Conservation (phyloP, 1,140 invertebrate genomes). For the Stratiolaelaps scimitus region DNA sequence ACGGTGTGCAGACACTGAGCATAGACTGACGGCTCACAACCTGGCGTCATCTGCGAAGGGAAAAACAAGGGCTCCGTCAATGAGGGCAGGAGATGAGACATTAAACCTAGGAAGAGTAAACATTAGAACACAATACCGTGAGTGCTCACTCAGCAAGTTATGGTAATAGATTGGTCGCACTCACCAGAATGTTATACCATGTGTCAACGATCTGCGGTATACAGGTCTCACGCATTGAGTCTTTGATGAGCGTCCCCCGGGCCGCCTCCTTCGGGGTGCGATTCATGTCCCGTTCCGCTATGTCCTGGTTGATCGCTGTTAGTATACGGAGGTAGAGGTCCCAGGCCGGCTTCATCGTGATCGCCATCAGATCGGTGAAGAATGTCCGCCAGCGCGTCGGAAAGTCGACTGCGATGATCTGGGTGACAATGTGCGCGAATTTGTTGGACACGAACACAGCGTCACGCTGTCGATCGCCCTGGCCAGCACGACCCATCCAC, state of each 20-base stretch:
- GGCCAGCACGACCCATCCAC: slow-evolving; percentile 24
- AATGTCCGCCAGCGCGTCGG: slow-evolving; percentile 47
- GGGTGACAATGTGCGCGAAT: slow-evolving; percentile 46
- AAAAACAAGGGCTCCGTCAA: too few relatives aligned
- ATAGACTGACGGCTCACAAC: neutral
- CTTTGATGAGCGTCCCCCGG: slow-evolving; percentile 47
- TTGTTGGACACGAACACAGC: slow-evolving; percentile 41
- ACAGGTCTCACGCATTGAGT: slow-evolving; percentile 48
- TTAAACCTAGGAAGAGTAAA: too few relatives aligned
- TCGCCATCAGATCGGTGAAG: slow-evolving; percentile 45
- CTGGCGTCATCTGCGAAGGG: slow-evolving; percentile 12
- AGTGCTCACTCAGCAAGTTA: too few relatives aligned
- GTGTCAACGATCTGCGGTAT: slow-evolving; percentile 46
- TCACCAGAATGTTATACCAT: slow-evolving; percentile 49
- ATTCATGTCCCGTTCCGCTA: slow-evolving; percentile 37
- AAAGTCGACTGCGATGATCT: slow-evolving; percentile 47
- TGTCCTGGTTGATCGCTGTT: slow-evolving; percentile 45
- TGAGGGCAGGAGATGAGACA: too few relatives aligned
- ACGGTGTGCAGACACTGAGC: slow-evolving; percentile 46
- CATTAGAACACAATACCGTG: neutral
- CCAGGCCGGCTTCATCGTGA: slow-evolving; percentile 41
- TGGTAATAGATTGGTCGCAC: too few relatives aligned
- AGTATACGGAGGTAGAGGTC: slow-evolving; percentile 48
- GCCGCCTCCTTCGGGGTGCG: slow-evolving; percentile 42
- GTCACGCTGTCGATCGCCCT: neutral